Base-by-base conservation (phyloP, 1,140 invertebrate genomes). In the Reticulitermes speratus region DNA sequence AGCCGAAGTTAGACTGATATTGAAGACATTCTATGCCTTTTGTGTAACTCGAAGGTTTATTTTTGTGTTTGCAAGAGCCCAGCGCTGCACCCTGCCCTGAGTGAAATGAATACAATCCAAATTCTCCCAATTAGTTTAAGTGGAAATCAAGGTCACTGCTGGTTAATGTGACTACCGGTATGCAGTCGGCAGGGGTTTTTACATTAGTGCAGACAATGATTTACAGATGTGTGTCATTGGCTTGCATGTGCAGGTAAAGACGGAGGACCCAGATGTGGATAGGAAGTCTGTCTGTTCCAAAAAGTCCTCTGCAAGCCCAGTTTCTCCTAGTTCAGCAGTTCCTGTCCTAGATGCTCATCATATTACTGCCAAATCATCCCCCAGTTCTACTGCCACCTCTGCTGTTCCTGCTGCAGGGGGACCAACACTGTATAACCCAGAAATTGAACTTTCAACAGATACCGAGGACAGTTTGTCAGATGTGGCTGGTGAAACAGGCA, bases 401-500 rank as follows among this genome's bases (percentile, higher is more conserved):
- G 83, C 48, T 25, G 7, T 3, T 25, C 23, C 83, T 52, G 83
- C 48, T 14, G 5, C n/a, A 30, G 65, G 65, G 65, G 65, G n/a
- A 25, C 65, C 65, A 8, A 16, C 84, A 14, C 16, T 21, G 14
- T 86, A 86, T 44, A 88, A 88, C 85, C 87, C 87, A 23, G 87
- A 88, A 81, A 88, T 88, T 69, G 87, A 88, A 59, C 59, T 88
- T 52, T 87, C 86, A n/a, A 88, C 88, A 12, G 88, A 88, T 84
- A 88, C 87, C 21, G 87, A 88, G 52, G 88, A 88, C 69, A 87
- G 87, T 48, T 82, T 82, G 0, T 86, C 86, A 23, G 87, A 86
- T 83, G 45, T 82, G 38, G 75, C 75, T 75, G 82, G 69, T 25
- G 85, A 86, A 86, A 44, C 75, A 86, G 85, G 85, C 81, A 48